Base-by-base conservation (phyloP, 1,140 invertebrate species). In the Ips nitidus region DNA sequence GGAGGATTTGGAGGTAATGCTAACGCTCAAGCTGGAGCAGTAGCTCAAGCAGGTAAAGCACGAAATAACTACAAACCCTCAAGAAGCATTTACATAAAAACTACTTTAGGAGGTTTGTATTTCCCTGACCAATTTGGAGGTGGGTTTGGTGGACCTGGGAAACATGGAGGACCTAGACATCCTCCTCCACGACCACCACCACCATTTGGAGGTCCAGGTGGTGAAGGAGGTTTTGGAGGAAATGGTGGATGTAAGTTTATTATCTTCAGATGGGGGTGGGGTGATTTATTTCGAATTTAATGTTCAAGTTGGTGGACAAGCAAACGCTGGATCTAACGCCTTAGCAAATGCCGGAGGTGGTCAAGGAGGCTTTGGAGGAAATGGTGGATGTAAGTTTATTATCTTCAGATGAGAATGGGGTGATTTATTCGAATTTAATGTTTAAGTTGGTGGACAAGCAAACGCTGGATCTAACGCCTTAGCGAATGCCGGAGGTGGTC, bases 351-450 rank as follows among this genome's bases (percentile, higher is more conserved):
- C 22, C 22, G 22, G 22, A 22, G 22, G 22, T 22, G 22, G 22
- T 22, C 22, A 22, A 41, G 57, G 57, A 59, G 57, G 57, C 4
- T 59, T 59, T n/a, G 41, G 53, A 2, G 57, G 57, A 41, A 39
- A 41, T 67, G 55, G 55, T n/a, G 36, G 41, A 7, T 45, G 45
- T 50, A 50, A 50, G 45, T 50, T 50, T 50, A 22, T 22, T 22
- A 22, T 22, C 22, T 22, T 22, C 22, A 22, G 22, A 22, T 22
- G 22, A 0, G 22, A 22, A 22, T 22, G 22, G 22, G 22, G 22
- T 22, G 22, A 22, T 22, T 22, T 22, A 22, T 22, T 22, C 22
- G 22, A 22, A 22, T 22, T 22, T 22, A 22, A 22, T 22, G 45
- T 50, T 50, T 1, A 1, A 50, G 45, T 2, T 50, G 45, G 45